These are phyloP conservation scores for Hydra vulgaris DNA, from an alignment of 30 jellyfish, hydroid and myxozoan genomes.

Conservation along the genomic window DNA sequence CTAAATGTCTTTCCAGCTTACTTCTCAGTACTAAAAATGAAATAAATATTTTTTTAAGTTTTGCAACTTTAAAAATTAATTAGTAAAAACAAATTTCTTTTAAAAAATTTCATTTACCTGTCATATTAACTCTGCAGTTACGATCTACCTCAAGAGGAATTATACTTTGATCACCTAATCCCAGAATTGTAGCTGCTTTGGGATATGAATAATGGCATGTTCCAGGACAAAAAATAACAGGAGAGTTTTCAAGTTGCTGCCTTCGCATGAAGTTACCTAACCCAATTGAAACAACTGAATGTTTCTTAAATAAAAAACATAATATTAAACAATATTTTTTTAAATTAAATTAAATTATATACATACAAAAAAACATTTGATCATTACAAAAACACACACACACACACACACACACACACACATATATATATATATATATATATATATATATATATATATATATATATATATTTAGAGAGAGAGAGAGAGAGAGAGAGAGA, in stretches of 20 bases:
- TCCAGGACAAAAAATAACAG: constrained; percentile 39
- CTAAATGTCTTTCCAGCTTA: constrained; percentile 18
- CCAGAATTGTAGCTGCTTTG: constrained; percentile 44
- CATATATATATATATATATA: no score
- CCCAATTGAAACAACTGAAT: constrained; percentile 19
- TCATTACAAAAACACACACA: no score
- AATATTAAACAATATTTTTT: no score
- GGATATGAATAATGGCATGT: constrained; percentile 49
- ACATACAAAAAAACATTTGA: no score
- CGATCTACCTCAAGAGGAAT: constrained; percentile 30
- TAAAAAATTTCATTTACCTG: constrained; percentile 12
- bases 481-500: no score
- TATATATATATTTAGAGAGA: no score
- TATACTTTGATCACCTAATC: constrained; percentile 30
- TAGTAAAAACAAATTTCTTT: neutral
- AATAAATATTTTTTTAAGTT: neutral
- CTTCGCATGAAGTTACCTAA: constrained; percentile 17
- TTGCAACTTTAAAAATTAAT: neutral
- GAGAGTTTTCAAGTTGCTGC: constrained; percentile 19
- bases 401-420: no score
- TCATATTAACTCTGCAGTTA: constrained; percentile 26
- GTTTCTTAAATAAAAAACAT: constrained; percentile 4
- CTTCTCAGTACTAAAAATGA: constrained; percentile 14
- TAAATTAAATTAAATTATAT: no score
- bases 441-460: no score